A percentile compares a stretch with the other conserved stretches of the same genome.
Evolutionary conservation across 2,113 vertebrate species (phyloP).

Genomic region (Labrus mixtus): DNA sequence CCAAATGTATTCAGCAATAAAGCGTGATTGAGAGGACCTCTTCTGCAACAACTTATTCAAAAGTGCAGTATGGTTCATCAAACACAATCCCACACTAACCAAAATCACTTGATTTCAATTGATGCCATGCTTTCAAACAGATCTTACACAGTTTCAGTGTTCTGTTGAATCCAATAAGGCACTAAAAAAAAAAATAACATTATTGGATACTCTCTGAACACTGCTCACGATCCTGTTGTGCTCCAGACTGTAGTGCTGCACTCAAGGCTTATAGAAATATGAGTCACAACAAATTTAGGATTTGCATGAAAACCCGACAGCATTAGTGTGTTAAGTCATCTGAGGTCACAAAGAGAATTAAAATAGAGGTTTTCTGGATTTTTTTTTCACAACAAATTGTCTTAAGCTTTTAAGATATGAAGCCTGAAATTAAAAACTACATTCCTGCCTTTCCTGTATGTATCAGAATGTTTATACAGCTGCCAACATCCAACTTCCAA

Average conservation of each 20-base stretch:
- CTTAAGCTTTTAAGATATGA: too few relatives aligned
- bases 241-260: background rate
- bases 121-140: background rate
- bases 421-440: background rate
- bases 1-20: background rate
- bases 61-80: background rate
- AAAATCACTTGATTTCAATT: slow-evolving; percentile 1
- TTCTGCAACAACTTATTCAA: background rate
- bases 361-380: background rate
- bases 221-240: slow-evolving; percentile 14
- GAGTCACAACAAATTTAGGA: slow-evolving; percentile 20
- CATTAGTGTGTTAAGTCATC: slow-evolving; percentile 17
- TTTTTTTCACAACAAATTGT: background rate
- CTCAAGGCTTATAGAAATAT: slow-evolving; percentile 21
- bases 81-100: background rate
- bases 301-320: slow-evolving; percentile 27
- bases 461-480: background rate
- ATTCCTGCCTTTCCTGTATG: background rate
- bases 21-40: background rate
- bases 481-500: background rate
- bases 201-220: slow-evolving; percentile 18
- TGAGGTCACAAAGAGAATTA: background rate
- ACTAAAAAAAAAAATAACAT: slow-evolving; percentile 32
- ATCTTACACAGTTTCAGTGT: slow-evolving; percentile 15
- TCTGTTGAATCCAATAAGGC: slow-evolving; percentile 21